Conservation (phyloP, 1,140 invertebrate species). For the Campoletis sonorensis region DNA sequence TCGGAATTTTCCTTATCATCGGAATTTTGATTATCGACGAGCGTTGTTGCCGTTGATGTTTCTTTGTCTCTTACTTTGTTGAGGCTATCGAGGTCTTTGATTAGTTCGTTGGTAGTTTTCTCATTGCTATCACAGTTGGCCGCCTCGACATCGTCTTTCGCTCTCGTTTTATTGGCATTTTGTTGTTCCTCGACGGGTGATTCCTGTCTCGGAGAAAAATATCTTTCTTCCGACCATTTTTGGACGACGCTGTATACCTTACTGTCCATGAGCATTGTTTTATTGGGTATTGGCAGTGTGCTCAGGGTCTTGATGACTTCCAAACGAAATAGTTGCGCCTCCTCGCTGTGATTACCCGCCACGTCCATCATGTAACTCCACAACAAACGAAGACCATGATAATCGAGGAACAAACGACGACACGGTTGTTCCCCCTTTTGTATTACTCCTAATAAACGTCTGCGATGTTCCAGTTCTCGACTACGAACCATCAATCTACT, state of each 20-base stretch:
- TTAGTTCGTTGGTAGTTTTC: constrained; percentile 56
- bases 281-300: constrained; percentile 93
- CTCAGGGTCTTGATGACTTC: constrained; percentile 88
- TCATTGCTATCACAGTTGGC: constrained; percentile 60
- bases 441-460: constrained; percentile 83
- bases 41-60: no score
- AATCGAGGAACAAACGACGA: constrained; percentile 93
- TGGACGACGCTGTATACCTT: constrained; percentile 91
- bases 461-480: constrained; percentile 85
- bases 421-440: constrained; percentile 86
- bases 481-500: constrained; percentile 95
- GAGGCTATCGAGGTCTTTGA: constrained; percentile 47
- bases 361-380: constrained; percentile 94
- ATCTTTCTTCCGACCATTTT: constrained; percentile 81
- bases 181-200: constrained; percentile 74
- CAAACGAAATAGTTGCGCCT: constrained; percentile 79
- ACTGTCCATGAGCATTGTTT: constrained; percentile 94
- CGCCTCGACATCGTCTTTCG: constrained; percentile 57
- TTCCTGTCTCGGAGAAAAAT: constrained; percentile 64
- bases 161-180: constrained; percentile 57
- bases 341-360: constrained; percentile 73
- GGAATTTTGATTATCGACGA: constrained; percentile 54
- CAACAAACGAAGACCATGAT: constrained; percentile 92
- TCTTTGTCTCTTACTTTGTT: constrained; percentile 63
- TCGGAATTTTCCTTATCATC: constrained; percentile 60